Evolutionary conservation across 2,797 vertebrate species (phyloP).

Genomic region (Melanotaenia boesemani): DNA sequence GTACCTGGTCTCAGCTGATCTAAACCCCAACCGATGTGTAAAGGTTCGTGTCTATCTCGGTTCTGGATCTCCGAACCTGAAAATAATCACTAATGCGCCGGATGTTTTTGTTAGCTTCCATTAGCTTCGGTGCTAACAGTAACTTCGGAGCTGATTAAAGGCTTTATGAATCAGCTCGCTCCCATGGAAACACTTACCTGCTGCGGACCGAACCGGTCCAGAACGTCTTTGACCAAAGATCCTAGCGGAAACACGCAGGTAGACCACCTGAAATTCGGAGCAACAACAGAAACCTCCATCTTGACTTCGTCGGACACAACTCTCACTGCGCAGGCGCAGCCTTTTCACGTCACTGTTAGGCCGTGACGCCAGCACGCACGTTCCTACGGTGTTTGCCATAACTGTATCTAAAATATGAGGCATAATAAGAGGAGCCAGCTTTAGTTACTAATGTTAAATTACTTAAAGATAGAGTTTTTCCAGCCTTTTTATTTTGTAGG

Average conservation of each 20-base stretch:
- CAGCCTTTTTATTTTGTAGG: too few relatives aligned
- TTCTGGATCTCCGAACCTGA: too few relatives aligned
- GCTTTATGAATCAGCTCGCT: rapidly evolving
- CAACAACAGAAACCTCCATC: constrained; percentile 77
- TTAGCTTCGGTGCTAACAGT: constrained; percentile 37
- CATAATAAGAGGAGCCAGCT: too few relatives aligned
- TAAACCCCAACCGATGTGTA: too few relatives aligned
- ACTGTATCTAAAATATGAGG: too few relatives aligned
- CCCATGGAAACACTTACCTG: constrained; percentile 57
- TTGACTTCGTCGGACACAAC: not conserved
- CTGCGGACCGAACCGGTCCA: constrained; percentile 38
- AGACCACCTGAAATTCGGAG: constrained; percentile 23
- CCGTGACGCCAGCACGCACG: too few relatives aligned
- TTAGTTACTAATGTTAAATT: too few relatives aligned
- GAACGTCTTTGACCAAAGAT: constrained; percentile 66
- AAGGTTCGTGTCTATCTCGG: too few relatives aligned
- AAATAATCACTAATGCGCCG: too few relatives aligned
- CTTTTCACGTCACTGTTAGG: not conserved
- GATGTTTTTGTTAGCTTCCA: not conserved
- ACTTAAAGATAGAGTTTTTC: too few relatives aligned
- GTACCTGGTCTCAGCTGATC: too few relatives aligned
- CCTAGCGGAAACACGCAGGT: constrained; percentile 28
- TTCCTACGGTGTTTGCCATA: not conserved
- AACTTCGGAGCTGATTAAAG: not conserved
- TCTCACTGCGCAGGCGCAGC: not conserved